Base-by-base conservation (phyloP, 1,140 invertebrate species). In the Carposina sasakii region DNA sequence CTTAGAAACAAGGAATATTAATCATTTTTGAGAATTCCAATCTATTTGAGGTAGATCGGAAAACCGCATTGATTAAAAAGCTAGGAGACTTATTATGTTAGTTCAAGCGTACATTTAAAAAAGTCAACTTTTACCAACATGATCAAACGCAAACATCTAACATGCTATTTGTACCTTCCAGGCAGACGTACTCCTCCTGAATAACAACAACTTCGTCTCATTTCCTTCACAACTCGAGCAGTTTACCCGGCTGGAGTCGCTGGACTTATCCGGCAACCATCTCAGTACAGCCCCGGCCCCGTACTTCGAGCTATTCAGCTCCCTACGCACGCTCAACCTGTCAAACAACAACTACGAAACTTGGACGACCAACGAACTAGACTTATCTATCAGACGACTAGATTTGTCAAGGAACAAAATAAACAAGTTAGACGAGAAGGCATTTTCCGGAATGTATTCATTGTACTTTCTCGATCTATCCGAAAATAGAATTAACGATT, bases 401-500 rank as follows among this genome's bases (percentile, higher is more conserved):
- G 78, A 83, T 40, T 62, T 89, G 22, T 84, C 86, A 1, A 85
- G 77, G 28, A 89, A 89, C 60, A 77, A 71, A 6, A 67, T 89
- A 41, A 76, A 60, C 47, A 57, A 43, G 8, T 67, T 81, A 16
- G 75, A 81, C 15, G 68, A 68, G 39, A 62, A 62, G 24, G 70
- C 77, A 10, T 79, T 84, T 36, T 46, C 42, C 3, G 62, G 53
- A 37, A 70, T 69, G 62, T 57, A 67, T 0, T 24, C 53, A 21
- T 54, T 84, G 46, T 45, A 48, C 12, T 70, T 60, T 44, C 60
- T 84, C 4, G 78, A 92, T 66, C 66, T 92, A 53, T 91, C 91
- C 0, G 87, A 87, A 60, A 93, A 93, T 58, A 84, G 87, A 55
- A 87, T 93, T 43, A 69, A 77, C 10, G 61, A 76, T 10, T 54